Evolutionary conservation across 2,113 vertebrate species (phyloP).

Genomic region (Dermatemys mawii): DNA sequence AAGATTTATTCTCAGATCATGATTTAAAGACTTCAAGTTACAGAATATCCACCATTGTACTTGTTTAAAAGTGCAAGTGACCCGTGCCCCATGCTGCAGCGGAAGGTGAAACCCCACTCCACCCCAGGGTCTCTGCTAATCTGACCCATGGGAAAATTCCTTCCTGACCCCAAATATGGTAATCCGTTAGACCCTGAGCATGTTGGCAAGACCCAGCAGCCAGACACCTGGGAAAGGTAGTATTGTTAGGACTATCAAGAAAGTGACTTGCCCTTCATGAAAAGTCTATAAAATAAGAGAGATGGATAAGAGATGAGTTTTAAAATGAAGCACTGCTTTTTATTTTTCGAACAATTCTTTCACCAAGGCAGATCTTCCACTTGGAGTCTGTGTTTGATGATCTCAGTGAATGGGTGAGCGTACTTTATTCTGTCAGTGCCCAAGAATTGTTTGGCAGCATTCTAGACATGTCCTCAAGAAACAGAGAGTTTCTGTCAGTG

Average conservation of each 20-base stretch:
- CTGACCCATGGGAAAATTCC: no score
- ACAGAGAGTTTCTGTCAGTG: neutral
- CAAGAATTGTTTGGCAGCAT: neutral
- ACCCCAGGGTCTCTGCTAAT: no score
- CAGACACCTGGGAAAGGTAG: neutral
- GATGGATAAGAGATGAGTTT: neutral
- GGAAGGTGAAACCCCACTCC: no score
- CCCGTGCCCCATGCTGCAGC: no score
- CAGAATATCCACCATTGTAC: no score
- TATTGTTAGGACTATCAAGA: neutral
- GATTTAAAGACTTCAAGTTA: no score
- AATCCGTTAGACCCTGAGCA: no score
- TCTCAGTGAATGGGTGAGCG: accelerated
- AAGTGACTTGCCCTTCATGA: neutral
- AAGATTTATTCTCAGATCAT: neutral
- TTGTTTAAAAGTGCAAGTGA: no score
- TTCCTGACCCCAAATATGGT: no score
- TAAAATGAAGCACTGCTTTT: no score
- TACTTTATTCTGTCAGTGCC: neutral
- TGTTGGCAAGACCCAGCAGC: no score
- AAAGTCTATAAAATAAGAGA: neutral
- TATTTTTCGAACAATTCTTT: no score
- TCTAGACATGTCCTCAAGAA: neutral
- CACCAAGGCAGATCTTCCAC: neutral
- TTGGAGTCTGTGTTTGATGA: neutral